These are phyloP conservation scores for Diploscapter pachys DNA, from an alignment of 1,140 invertebrate genomes.

Conservation along the genomic window DNA sequence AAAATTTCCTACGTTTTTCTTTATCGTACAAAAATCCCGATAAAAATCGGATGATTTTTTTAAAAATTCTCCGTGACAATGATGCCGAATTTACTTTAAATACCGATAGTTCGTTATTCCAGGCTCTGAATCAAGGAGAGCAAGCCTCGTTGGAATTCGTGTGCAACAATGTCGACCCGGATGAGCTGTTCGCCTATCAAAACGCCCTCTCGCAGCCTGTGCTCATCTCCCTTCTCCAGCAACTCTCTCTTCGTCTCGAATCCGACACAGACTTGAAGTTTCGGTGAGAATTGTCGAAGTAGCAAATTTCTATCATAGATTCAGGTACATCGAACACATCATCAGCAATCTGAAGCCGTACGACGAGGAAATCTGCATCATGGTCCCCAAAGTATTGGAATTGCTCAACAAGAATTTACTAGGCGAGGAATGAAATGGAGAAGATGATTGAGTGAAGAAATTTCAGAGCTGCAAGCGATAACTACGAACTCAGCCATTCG, in stretches of 20 bases:
- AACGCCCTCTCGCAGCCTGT: conserved; percentile 73
- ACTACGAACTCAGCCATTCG: not conserved
- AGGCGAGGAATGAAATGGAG: no score
- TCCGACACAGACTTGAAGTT: conserved; percentile 81
- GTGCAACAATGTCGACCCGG: conserved; percentile 75
- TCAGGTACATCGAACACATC: conserved; percentile 20
- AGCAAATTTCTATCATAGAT: not conserved
- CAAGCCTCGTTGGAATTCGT: conserved; percentile 77
- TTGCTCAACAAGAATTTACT: not conserved
- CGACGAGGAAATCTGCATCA: not conserved
- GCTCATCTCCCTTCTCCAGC: conserved; percentile 83
- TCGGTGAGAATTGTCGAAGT: conserved; percentile 66
- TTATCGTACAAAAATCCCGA: no score
- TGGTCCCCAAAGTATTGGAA: not conserved
- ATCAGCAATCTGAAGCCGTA: not conserved
- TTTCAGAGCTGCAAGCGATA: not conserved
- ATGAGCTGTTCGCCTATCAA: conserved; percentile 69
- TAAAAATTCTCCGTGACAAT: no score
- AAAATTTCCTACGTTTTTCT: no score
- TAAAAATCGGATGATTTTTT: no score
- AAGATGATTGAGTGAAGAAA: not conserved
- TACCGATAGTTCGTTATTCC: conserved; percentile 42
- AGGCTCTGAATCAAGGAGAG: conserved; percentile 80
- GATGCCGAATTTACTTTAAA: no score
- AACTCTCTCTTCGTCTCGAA: conserved; percentile 79